These are phyloP conservation scores for Chironomus riparius DNA, from an alignment of 2,888 invertebrate genomes.

Conservation along the genomic window DNA sequence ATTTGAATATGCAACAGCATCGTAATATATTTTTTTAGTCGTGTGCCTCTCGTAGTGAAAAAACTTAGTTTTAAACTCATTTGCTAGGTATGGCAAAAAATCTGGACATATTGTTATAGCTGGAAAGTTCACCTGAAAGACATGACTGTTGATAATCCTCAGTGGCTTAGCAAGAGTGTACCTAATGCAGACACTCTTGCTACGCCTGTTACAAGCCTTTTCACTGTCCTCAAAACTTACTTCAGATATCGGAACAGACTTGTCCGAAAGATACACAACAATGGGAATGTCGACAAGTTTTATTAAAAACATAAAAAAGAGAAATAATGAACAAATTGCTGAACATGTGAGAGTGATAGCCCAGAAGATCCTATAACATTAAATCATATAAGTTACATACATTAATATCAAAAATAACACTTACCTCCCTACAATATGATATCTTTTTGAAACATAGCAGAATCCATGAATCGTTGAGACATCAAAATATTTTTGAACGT, in stretches of 20 bases:
- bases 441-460: background rate
- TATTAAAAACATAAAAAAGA: background rate
- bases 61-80: too few relatives aligned
- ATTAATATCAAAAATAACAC: background rate
- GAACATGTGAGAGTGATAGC: background rate
- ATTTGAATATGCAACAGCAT: background rate
- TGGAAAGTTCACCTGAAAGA: background rate
- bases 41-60: background rate
- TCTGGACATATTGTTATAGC: background rate
- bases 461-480: background rate
- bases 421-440: background rate
- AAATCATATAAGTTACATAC: background rate
- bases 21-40: background rate
- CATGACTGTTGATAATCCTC: too few relatives aligned
- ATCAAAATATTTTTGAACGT: background rate
- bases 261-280: background rate
- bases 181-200: too few relatives aligned
- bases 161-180: too few relatives aligned
- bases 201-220: too few relatives aligned
- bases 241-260: background rate
- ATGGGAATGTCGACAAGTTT: background rate
- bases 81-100: background rate
- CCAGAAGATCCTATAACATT: background rate
- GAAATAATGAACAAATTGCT: background rate
- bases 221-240: too few relatives aligned